Base-by-base conservation (phyloP, 1,140 invertebrate genomes). In the Drosophila cardini region DNA sequence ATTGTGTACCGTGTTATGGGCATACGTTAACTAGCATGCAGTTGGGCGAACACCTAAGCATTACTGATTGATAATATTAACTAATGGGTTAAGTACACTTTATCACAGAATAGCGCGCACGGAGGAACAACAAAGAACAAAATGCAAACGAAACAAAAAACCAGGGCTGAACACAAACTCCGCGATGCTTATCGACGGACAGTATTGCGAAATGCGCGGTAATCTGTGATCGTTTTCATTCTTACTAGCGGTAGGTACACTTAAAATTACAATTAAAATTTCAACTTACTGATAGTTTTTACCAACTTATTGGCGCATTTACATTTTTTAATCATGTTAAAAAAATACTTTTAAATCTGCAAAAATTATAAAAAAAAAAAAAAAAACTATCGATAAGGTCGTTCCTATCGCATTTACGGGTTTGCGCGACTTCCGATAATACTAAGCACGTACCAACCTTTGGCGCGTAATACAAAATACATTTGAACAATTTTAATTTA, bases 51-150 rank as follows among this genome's bases (percentile, higher is more conserved):
- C 36, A 72, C 74, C 45, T 58, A 65, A 68, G 46, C 82, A 70
- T 78, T 72, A 72, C 56, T 67, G 48, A 78, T 77, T 85, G 69
- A 85, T 71, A 77, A 85, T 72, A 75, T 68, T 64, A 53, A 72
- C 46, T 80, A 83, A 77, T 63, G 78, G 63, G 50, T 86, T 86
- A 87, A 86, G 82, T 86, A 86, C 83, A 79, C 78, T 82, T 85
- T 85, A 85, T 85, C 81, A 85, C 78, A 86, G 82, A 76, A 69
- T 50, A 76, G 67, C 81, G 78, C 81, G 81, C 78, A 74, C 74
- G 60, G 56, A 61, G 60, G 56, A 61, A 67, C 56, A 76, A 76
- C 73, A 76, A 76, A 76, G 73, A 76, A 65, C 73, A 67, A 71
- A 71, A 76, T 57, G 52, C 58, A 56, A 64, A 60, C 46, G 63